These are phyloP conservation scores for Epinephelus cyanopodus DNA, from an alignment of 2,113 vertebrate genomes.

Conservation along the genomic window DNA sequence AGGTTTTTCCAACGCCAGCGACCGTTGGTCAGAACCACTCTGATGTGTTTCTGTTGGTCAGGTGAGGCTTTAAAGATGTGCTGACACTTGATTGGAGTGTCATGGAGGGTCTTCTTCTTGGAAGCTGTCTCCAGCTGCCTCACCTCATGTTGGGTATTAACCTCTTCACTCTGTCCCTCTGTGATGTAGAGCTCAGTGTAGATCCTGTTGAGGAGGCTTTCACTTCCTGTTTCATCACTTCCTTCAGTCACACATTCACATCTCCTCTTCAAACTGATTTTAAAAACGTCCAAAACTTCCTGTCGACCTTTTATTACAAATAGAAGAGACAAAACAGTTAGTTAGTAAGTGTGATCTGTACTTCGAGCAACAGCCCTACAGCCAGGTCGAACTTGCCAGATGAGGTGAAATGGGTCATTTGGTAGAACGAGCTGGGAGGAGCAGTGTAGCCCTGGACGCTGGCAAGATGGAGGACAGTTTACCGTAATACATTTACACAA, in stretches of 20 bases:
- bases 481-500: no score
- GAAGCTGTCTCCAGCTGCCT: constrained; percentile 34
- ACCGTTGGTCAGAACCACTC: background rate
- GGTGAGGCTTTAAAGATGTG: background rate
- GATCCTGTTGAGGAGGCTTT: constrained; percentile 16
- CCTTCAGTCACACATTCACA: constrained; percentile 28
- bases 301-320: background rate
- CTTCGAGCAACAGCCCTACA: no score
- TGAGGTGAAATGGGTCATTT: no score
- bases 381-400: no score
- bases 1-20: constrained; percentile 6
- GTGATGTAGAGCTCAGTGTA: constrained; percentile 45
- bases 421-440: no score
- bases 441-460: no score
- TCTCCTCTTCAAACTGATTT: constrained; percentile 5
- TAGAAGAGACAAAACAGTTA: background rate
- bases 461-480: no score
- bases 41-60: background rate
- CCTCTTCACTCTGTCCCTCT: constrained; percentile 18
- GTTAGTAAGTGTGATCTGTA: no score
- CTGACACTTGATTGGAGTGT: background rate
- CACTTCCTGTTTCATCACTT: constrained; percentile 20
- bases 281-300: background rate
- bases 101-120: constrained; percentile 9
- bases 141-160: constrained; percentile 54